A percentile compares a stretch with the other conserved stretches of the same genome.
Conservation (phyloP, 64 coral and sea anemone species). For the Montipora efflorescens region DNA sequence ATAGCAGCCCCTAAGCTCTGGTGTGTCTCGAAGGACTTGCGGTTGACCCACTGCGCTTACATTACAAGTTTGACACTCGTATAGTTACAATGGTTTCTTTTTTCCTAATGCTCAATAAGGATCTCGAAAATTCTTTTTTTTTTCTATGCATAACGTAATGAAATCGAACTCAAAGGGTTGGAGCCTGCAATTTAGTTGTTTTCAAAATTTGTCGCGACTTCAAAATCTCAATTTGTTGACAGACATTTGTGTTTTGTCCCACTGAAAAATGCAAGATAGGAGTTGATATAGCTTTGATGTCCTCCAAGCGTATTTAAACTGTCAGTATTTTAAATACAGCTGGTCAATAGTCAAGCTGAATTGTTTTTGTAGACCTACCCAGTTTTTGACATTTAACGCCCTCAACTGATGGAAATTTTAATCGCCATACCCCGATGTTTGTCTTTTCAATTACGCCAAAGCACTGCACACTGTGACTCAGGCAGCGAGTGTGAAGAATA, state of each 20-base stretch:
- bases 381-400: no score
- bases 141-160: not conserved
- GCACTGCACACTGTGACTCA: no score
- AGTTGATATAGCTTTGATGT: not conserved
- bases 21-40: not conserved
- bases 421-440: no score
- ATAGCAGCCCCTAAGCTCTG: slow-evolving; percentile 6
- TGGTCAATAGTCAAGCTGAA: no score
- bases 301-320: not conserved
- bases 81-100: not conserved
- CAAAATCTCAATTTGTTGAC: slow-evolving; percentile 16
- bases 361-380: no score
- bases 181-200: not conserved
- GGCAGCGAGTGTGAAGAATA: no score
- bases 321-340: no score
- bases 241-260: not conserved
- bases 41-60: not conserved
- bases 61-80: not conserved
- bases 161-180: not conserved
- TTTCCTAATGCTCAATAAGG: not conserved
- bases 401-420: no score
- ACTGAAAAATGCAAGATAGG: no score
- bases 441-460: no score
- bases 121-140: not conserved
- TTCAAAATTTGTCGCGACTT: not conserved